Base-by-base conservation (phyloP, 2,797 vertebrate genomes). In the Brotula barbata region DNA sequence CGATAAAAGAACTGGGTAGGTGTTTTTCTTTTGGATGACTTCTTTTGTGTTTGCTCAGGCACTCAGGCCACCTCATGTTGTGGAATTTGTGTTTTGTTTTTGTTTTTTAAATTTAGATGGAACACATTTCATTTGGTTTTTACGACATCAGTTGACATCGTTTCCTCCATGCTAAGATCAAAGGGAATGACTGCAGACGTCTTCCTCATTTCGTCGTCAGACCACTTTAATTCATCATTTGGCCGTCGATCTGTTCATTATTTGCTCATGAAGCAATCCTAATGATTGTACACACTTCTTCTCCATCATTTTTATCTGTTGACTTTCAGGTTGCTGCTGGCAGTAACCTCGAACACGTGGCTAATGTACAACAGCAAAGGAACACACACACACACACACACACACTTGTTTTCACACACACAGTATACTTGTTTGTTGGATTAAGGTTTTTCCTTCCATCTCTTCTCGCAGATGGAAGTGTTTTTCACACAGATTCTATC, bases 301-400 rank as follows among this genome's bases (percentile, higher is more conserved):
- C 42, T 65, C 45, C 57, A 64, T 72, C 67, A 43, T 61, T 78
- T 68, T 7, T 37, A 75, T 75, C 77, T 75, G 78, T 77, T 72
- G 71, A 77, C 48, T 33, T 76, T 64, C 28, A 0, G 79, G 81
- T 85, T 59, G 78, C 91, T 92, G 92, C 92, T 89, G 91, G 92
- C 91, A 91, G 90, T 75, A 55, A 81, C 77, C 63, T 53, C 3
- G 21, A 74, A 80, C 66, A 25, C 67, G 61, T 33, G 78, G 80
- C 80, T 80, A 39, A 15, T 82, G 51, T 74, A 68, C 56, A 59
- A 70, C 71, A 52, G 68, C 50, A 64, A 69, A 74, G 23, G 21
- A 48, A 76, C 68, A 81, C 71, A 74, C 64, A 75, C 34, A 28
- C 13, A 36, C 34, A 14, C 9, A 7, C 34, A 33, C 59, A 65